Percentiles rank a stretch among this genome's conserved stretches.
phyloP scores from a whole-genome alignment of 2,888 invertebrate genomes.

The Sialis fuliginosa region DNA sequence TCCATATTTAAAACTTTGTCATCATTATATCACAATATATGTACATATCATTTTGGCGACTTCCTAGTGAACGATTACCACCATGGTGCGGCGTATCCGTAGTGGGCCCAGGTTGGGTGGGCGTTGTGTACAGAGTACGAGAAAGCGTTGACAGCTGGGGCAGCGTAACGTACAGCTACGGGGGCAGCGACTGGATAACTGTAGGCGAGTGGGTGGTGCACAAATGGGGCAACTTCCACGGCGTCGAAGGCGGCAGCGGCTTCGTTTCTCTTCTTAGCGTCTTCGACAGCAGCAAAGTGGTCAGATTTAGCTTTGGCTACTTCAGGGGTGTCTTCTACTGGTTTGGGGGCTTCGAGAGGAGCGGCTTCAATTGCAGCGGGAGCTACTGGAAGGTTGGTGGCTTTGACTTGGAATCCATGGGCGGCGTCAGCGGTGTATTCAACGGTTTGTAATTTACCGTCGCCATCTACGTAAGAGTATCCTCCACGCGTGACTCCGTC shows the following conservation, averaged over 20 bases:
- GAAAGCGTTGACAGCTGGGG: no score
- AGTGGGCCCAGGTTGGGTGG: no score
- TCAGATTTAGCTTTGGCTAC: slow-evolving; percentile 25
- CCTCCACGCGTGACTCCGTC: slow-evolving; percentile 42
- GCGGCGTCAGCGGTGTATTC: slow-evolving; percentile 35
- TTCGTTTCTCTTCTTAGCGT: slow-evolving; percentile 17
- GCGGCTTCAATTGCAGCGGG: slow-evolving; percentile 18
- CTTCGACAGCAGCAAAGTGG: slow-evolving; percentile 23
- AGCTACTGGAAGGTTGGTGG: slow-evolving; percentile 34
- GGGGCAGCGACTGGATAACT: neutral
- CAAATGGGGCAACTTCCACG: neutral
- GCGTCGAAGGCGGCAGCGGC: slow-evolving; percentile 5
- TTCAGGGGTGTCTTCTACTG: slow-evolving; percentile 28
- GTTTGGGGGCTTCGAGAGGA: slow-evolving; percentile 13
- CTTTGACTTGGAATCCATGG: slow-evolving; percentile 41
- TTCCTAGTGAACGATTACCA: no score
- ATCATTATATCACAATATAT: no score
- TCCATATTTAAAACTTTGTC: no score
- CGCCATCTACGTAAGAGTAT: slow-evolving; percentile 40
- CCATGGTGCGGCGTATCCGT: no score
- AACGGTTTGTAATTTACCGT: slow-evolving; percentile 38
- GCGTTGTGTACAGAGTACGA: no score
- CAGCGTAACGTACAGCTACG: no score
- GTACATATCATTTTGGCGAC: no score
- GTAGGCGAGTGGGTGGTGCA: neutral